A percentile compares a stretch with the other conserved stretches of the same genome.
Conservation (phyloP, 1,140 invertebrate genomes). For the Medauroidea extradentata region DNA sequence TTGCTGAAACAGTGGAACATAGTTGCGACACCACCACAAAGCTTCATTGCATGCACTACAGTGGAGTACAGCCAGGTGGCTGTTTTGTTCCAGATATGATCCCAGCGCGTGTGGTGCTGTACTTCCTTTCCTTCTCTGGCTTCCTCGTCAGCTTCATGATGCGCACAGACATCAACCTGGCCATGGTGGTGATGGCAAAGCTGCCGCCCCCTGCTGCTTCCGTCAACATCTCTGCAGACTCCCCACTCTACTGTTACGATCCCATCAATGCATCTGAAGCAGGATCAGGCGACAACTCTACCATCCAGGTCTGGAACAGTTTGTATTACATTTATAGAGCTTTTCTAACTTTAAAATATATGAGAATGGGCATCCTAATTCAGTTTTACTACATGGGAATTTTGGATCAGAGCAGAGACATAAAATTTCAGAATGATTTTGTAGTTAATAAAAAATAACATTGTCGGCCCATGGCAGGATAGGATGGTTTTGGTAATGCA, state of each 20-base stretch:
- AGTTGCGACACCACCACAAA: too few species aligned
- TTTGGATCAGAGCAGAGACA: not conserved
- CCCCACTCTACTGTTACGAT: conserved; percentile 34
- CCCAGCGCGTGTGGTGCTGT: conserved; percentile 61
- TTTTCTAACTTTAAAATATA: not conserved
- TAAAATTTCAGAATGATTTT: not conserved
- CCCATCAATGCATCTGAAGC: conserved; percentile 16
- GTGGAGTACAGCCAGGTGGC: too few species aligned
- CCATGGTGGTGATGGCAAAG: conserved; percentile 63
- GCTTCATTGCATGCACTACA: too few species aligned
- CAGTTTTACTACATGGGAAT: not conserved
- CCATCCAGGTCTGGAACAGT: not conserved
- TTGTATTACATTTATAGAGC: not conserved
- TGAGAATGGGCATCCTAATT: not conserved
- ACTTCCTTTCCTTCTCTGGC: conserved; percentile 65
- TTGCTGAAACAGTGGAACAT: too few species aligned
- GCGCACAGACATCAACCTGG: conserved; percentile 68
- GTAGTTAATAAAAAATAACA: not conserved
- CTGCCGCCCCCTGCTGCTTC: conserved; percentile 25
- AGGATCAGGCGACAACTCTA: conserved; percentile 17
- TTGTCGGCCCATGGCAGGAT: not conserved
- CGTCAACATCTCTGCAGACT: conserved; percentile 14
- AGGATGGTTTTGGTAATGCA: not conserved
- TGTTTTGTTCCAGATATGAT: conserved; percentile 40
- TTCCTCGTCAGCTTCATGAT: conserved; percentile 73